Evolutionary conservation across 1,140 invertebrate species (phyloP).

Genomic region (Sarcophaga peregrina): DNA sequence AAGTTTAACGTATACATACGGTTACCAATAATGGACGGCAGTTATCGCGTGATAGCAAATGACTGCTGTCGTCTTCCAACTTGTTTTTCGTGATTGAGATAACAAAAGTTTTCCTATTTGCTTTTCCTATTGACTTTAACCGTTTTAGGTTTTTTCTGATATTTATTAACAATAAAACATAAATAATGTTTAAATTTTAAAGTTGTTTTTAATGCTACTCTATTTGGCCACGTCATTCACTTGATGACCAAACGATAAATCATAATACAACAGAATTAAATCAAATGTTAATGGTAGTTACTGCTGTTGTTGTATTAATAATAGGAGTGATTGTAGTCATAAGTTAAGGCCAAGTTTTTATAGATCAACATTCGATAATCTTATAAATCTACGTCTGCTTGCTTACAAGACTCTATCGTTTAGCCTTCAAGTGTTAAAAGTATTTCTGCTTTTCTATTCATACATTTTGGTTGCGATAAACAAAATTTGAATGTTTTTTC

Average conservation of each 20-base stretch:
- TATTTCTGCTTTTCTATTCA: background rate
- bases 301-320: no score
- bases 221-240: constrained; percentile 16
- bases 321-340: background rate
- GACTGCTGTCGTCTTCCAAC: no score
- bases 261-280: no score
- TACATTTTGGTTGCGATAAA: background rate
- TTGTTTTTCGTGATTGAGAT: no score
- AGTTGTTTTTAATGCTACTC: constrained; percentile 6
- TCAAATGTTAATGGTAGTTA: no score
- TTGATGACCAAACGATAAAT: background rate
- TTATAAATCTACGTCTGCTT: background rate
- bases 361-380: constrained; percentile 3
- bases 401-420: background rate
- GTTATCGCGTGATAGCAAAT: no score
- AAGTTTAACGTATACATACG: constrained; percentile 33
- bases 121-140: no score
- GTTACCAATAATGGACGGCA: background rate
- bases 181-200: background rate
- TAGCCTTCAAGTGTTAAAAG: background rate
- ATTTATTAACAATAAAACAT: background rate
- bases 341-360: background rate
- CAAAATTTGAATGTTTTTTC: background rate
- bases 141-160: no score
- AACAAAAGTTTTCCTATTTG: no score